Evolutionary conservation across 2,797 vertebrate genomes (phyloP).

Genomic region (Orestias chungarensis): DNA sequence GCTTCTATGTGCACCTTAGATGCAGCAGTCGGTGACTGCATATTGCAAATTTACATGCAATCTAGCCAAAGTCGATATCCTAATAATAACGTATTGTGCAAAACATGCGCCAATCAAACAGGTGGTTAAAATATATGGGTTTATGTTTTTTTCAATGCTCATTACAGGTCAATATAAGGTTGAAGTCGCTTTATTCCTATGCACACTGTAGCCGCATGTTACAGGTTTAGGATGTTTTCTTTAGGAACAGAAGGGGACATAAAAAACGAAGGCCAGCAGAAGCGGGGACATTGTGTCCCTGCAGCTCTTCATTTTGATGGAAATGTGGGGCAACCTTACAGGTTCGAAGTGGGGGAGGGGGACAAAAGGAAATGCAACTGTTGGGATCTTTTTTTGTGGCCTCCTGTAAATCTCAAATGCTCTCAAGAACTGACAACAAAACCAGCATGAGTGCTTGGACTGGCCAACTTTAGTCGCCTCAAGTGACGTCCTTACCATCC

Average conservation of each 20-base stretch:
- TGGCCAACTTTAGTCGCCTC: slow-evolving; percentile 43
- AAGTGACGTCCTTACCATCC: slow-evolving; percentile 54
- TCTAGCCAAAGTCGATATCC: background rate
- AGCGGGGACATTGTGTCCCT: slow-evolving; percentile 24
- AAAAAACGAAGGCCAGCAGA: slow-evolving; percentile 19
- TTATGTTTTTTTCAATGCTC: background rate
- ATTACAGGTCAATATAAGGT: too few relatives aligned
- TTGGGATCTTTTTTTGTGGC: slow-evolving; percentile 76
- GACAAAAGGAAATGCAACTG: slow-evolving; percentile 45
- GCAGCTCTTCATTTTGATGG: slow-evolving; percentile 68
- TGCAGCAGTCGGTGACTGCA: background rate
- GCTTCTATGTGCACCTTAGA: background rate
- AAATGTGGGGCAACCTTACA: slow-evolving; percentile 65
- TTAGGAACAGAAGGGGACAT: slow-evolving; percentile 6
- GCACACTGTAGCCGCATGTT: slow-evolving; percentile 6
- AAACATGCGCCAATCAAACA: background rate
- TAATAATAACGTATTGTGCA: background rate
- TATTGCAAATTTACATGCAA: background rate
- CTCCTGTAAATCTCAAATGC: slow-evolving; percentile 65
- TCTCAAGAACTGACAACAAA: slow-evolving; percentile 69
- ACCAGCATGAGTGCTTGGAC: slow-evolving; percentile 61
- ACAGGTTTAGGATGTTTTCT: background rate
- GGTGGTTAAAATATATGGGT: background rate
- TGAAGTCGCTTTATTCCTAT: slow-evolving; percentile 23
- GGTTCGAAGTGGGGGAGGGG: slow-evolving; percentile 40